phyloP scores from a whole-genome alignment of 2,888 invertebrate species.

The Himalopsyche japonica region DNA sequence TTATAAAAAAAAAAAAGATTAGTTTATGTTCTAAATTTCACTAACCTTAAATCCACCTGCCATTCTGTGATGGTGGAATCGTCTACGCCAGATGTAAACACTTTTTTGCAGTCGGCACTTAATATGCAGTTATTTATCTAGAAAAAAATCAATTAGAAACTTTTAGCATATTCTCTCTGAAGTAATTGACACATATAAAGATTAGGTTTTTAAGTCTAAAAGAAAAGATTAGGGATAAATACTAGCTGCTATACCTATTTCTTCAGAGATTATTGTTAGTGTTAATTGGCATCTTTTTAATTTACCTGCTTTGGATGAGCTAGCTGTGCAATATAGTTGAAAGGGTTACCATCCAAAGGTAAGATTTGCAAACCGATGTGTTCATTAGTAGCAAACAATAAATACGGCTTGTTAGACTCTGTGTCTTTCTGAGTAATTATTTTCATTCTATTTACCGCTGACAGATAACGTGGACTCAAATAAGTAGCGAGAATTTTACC shows the following conservation, averaged over 20 bases:
- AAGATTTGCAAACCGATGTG: slow-evolving; percentile 70
- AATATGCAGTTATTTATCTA: slow-evolving; percentile 11
- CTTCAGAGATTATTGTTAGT: background rate
- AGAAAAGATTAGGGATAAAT: no score
- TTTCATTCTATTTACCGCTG: slow-evolving; percentile 59
- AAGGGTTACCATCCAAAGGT: slow-evolving; percentile 77
- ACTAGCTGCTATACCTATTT: background rate
- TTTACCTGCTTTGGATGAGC: slow-evolving; percentile 69
- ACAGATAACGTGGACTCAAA: slow-evolving; percentile 70
- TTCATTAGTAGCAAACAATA: slow-evolving; percentile 66
- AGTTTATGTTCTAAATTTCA: slow-evolving; percentile 1
- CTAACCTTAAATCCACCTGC: slow-evolving; percentile 59
- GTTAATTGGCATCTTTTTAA: background rate
- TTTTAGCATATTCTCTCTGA: no score
- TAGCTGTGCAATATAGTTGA: slow-evolving; percentile 63
- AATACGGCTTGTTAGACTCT: slow-evolving; percentile 50
- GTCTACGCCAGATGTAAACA: slow-evolving; percentile 61
- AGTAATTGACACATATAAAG: no score
- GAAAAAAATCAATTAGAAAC: background rate
- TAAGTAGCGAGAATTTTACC: slow-evolving; percentile 68
- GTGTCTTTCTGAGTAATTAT: slow-evolving; percentile 48
- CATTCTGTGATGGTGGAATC: slow-evolving; percentile 62
- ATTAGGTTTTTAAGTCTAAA: no score
- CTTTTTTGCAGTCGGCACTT: slow-evolving; percentile 50
- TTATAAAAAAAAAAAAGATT: no score